These are phyloP conservation scores for Albula glossodonta DNA, from an alignment of 2,113 vertebrate genomes.

Conservation along the genomic window DNA sequence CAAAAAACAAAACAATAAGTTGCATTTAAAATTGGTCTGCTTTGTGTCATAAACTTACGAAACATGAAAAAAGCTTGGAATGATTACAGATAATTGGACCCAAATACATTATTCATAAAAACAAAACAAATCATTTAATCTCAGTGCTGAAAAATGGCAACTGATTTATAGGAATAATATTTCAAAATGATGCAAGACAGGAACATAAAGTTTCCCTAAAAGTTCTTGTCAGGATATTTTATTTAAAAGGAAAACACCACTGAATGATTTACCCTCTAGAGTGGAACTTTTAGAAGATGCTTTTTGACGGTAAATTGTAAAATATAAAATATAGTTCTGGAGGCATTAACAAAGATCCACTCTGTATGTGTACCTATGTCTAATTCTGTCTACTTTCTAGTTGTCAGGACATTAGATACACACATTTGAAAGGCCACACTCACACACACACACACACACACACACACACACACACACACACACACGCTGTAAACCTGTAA, in stretches of 20 bases:
- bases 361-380: neutral
- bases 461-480: no score
- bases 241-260: neutral
- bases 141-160: constrained; percentile 1
- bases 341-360: neutral
- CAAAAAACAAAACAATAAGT: neutral
- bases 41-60: constrained; percentile 14
- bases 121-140: constrained; percentile 25
- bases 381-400: neutral
- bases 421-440: neutral
- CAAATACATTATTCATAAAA: neutral
- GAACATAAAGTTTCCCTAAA: neutral
- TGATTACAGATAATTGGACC: constrained; percentile 30
- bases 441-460: no score
- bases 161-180: constrained; percentile 20
- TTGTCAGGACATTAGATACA: neutral
- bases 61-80: constrained; percentile 31
- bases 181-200: constrained; percentile 14
- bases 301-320: neutral
- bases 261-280: neutral
- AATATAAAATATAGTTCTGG: neutral
- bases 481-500: no score
- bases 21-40: neutral
- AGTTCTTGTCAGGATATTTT: neutral
- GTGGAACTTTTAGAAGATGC: neutral